Evolutionary conservation across 2,888 invertebrate genomes (phyloP).

Genomic region (Hipparchia sbordonii): DNA sequence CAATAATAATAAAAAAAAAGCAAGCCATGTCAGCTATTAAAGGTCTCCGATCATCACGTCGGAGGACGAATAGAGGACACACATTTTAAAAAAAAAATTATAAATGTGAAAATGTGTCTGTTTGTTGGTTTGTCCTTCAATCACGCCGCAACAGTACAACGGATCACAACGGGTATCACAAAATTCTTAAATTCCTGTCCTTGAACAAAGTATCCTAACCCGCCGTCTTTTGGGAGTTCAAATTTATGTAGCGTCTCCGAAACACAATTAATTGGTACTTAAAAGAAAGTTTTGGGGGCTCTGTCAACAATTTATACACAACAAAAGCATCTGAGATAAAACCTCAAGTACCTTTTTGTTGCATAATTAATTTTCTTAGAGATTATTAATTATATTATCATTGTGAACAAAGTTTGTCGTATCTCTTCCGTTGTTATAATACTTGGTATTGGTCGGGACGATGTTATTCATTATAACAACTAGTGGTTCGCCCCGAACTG

Average conservation of each 20-base stretch:
- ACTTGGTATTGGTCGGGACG: neutral
- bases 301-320: conserved; percentile 50
- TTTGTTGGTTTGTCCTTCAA: too few species aligned
- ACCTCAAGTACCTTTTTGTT: conserved; percentile 48
- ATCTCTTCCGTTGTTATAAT: conserved; percentile 4
- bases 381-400: conserved; percentile 44
- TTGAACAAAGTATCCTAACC: conserved; percentile 21
- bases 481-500: too few species aligned
- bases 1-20: too few species aligned
- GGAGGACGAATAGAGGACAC: too few species aligned
- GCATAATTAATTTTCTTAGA: conserved; percentile 47
- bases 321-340: conserved; percentile 47
- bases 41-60: too few species aligned
- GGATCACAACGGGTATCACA: neutral
- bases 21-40: too few species aligned
- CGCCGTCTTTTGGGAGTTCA: conserved; percentile 25
- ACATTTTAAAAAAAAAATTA: too few species aligned
- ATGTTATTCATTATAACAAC: too few species aligned
- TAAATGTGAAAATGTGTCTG: too few species aligned
- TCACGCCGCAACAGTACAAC: too few species aligned
- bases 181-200: conserved; percentile 4
- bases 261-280: conserved; percentile 56
- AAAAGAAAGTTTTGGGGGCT: conserved; percentile 49
- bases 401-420: conserved; percentile 38
- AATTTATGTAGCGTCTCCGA: conserved; percentile 30